Conservation (phyloP, 2,113 vertebrate species). For the Hippocampus zosterae region DNA sequence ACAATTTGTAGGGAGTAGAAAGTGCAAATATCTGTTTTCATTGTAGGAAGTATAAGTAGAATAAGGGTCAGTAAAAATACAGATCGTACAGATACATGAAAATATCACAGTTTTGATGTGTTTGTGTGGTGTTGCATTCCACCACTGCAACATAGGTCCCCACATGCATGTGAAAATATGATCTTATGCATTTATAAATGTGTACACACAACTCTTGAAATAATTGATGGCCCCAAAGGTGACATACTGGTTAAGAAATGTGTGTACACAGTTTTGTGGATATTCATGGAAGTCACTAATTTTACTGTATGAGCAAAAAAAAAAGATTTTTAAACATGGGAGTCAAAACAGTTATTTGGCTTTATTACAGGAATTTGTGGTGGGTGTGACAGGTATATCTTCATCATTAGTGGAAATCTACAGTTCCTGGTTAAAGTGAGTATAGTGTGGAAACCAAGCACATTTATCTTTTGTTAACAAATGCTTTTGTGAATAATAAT, state of each 20-base stretch:
- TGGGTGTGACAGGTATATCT: slow-evolving; percentile 21
- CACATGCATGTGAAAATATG: no score
- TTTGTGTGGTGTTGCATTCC: no score
- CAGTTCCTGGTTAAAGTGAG: slow-evolving; percentile 64
- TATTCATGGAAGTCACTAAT: neutral
- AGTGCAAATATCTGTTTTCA: no score
- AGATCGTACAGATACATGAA: no score
- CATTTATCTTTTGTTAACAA: neutral
- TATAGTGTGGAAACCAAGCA: neutral
- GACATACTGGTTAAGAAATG: neutral
- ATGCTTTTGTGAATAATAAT: neutral
- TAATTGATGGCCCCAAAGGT: neutral
- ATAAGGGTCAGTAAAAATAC: no score
- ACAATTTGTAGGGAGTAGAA: no score
- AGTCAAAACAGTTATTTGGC: neutral
- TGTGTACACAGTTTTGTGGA: neutral
- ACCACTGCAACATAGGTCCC: no score
- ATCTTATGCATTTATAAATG: no score
- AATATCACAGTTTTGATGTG: no score
- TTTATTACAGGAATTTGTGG: slow-evolving; percentile 1
- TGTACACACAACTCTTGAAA: no score
- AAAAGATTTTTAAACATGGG: neutral
- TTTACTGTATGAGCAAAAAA: neutral
- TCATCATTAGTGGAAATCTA: slow-evolving; percentile 63
- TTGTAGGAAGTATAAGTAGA: no score